These are phyloP conservation scores for Trissolcus basalis DNA, from an alignment of 1,140 invertebrate genomes.

Conservation along the genomic window DNA sequence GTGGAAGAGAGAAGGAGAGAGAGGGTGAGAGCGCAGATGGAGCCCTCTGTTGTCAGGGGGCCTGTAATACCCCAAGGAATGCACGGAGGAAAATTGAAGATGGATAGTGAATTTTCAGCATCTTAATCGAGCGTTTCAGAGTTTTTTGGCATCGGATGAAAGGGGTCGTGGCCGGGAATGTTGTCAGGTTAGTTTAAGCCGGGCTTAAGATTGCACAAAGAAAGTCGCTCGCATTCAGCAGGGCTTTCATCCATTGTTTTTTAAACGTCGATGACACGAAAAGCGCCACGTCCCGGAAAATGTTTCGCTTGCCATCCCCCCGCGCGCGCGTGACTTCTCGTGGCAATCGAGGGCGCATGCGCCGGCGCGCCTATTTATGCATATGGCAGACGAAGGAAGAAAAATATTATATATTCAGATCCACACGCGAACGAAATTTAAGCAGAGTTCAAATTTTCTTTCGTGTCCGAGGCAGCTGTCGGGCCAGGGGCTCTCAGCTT, in stretches of 20 bases:
- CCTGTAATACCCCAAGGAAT: constrained; percentile 75
- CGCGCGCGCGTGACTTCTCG: not conserved
- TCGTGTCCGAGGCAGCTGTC: constrained; percentile 58
- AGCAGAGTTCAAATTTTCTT: constrained; percentile 60
- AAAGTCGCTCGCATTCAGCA: constrained; percentile 40
- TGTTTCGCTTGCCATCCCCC: not conserved
- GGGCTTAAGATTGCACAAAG: constrained; percentile 47
- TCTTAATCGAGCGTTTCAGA: constrained; percentile 43
- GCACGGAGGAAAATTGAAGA: constrained; percentile 72
- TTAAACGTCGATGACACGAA: constrained; percentile 15
- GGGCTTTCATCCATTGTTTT: constrained; percentile 51
- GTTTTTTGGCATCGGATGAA: constrained; percentile 46
- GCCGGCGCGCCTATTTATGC: constrained; percentile 48
- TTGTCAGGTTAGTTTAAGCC: constrained; percentile 70
- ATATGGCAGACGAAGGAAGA: constrained; percentile 44
- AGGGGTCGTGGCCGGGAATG: constrained; percentile 63
- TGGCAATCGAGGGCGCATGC: constrained; percentile 26
- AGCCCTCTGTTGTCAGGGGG: constrained; percentile 58
- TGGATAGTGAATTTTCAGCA: constrained; percentile 62
- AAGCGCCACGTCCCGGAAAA: constrained; percentile 9
- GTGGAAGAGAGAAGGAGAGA: constrained; percentile 30
- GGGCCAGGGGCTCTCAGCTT: constrained; percentile 52
- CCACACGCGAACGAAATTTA: constrained; percentile 59
- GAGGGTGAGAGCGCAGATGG: constrained; percentile 46
- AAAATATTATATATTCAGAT: constrained; percentile 51